Conservation (phyloP, 1,140 invertebrate species). For the Formica selysi region DNA sequence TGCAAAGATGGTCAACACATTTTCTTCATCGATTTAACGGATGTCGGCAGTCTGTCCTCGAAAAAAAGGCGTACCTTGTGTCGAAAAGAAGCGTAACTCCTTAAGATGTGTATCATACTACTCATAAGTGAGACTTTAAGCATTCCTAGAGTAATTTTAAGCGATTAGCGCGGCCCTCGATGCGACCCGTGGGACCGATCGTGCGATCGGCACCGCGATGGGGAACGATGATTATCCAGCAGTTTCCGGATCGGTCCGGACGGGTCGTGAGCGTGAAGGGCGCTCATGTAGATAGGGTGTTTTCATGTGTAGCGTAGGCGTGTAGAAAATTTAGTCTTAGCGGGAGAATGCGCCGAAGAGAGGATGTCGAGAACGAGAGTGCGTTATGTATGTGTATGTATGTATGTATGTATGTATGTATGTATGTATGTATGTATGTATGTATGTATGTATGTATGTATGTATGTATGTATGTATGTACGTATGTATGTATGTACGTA, state of each 20-base stretch:
- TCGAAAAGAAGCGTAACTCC: conserved; percentile 80
- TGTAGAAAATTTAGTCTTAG: conserved; percentile 85
- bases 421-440: conserved; percentile 19
- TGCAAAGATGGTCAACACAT: no score
- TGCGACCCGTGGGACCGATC: conserved; percentile 53
- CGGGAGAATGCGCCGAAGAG: conserved; percentile 75
- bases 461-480: conserved; percentile 4
- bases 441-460: conserved; percentile 15
- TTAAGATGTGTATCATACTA: conserved; percentile 84
- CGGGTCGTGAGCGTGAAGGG: conserved; percentile 64
- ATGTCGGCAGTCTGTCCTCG: conserved; percentile 55
- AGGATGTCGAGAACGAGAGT: conserved; percentile 43
- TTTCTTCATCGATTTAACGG: conserved; percentile 10
- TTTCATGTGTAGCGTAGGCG: conserved; percentile 86
- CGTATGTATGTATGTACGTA: conserved; percentile 1
- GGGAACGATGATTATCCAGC: conserved; percentile 55
- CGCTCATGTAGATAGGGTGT: conserved; percentile 86
- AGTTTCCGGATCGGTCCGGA: conserved; percentile 54
- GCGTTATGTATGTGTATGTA: background rate
- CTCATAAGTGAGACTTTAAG: conserved; percentile 79
- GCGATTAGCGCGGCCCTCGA: conserved; percentile 70
- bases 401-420: conserved; percentile 9
- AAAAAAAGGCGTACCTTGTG: conserved; percentile 73
- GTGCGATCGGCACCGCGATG: conserved; percentile 59
- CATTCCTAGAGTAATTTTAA: conserved; percentile 80